A percentile compares a stretch with the other conserved stretches of the same genome.
phyloP scores from a whole-genome alignment of 1,140 invertebrate genomes.

The Bombus fervidus region DNA sequence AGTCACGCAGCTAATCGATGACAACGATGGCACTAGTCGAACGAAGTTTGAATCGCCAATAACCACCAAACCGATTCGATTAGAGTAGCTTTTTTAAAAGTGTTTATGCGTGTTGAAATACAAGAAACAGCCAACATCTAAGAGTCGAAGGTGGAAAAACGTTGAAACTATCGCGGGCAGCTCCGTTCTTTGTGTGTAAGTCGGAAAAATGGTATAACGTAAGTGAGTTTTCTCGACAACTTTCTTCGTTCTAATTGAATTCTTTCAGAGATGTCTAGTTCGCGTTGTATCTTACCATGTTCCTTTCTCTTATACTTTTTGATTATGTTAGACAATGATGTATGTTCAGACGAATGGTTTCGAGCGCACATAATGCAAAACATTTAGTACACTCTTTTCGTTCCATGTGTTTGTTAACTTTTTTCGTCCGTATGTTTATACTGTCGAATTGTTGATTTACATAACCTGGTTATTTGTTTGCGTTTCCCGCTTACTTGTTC shows the following conservation, averaged over 20 bases:
- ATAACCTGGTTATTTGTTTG: not conserved
- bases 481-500: not conserved
- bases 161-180: not conserved
- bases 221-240: conserved; percentile 10
- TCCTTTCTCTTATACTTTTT: not conserved
- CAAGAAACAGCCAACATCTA: not conserved
- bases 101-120: not conserved
- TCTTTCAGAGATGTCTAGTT: not conserved
- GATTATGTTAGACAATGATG: not conserved
- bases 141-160: not conserved
- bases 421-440: not conserved
- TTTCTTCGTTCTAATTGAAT: conserved; percentile 21
- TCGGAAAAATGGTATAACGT: not conserved
- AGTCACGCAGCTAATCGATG: conserved; percentile 15
- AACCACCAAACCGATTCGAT: not conserved
- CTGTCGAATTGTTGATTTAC: not conserved
- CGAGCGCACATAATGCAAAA: not conserved
- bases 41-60: not conserved
- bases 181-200: not conserved
- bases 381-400: not conserved
- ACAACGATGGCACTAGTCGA: conserved; percentile 8
- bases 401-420: not conserved
- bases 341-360: not conserved
- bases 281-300: not conserved
- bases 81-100: conserved; percentile 22